Evolutionary conservation across 1,140 invertebrate genomes (phyloP), one percentile per base, ranked within the genome.

Genomic region (Ceratosolen fusciceps): DNA sequence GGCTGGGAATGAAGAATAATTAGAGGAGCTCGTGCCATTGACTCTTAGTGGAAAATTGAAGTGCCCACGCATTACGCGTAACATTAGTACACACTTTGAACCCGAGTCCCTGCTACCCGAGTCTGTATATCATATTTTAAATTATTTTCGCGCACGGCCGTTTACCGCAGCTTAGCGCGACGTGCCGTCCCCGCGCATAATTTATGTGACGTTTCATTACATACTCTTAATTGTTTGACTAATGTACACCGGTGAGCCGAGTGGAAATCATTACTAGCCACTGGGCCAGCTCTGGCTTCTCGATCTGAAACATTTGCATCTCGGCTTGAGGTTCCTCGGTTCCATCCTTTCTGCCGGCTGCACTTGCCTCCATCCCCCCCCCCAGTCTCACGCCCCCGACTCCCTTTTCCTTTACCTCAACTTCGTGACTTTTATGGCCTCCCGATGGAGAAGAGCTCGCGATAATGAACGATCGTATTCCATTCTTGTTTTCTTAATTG

Each of bases 181-280:
- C 56, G 43, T 12, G 21, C 26, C 47, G 74, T 24, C 24, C n/a
- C 2, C 16, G 37, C 70, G 37, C 71, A 47, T 89, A 89, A 90
- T 90, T 90, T 90, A 90, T 90, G 88, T 88, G 88, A 90, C 88
- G 87, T 90, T 87, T 83, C 86, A 90, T 89, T 89, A 88, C 85
- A 80, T 85, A 85, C 84, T 85, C 86, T 88, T 89, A 89, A 90
- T 89, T 89, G 88, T 89, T 88, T 90, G 87, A 88, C 87, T 90
- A 89, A 90, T 89, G 86, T 81, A 78, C 83, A 76, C 80, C 83
- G 81, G 73, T 74, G 72, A 73, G 78, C 49, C 58, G 16, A 26
- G 43, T 31, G 3, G 26, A 29, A 26, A 24, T 26, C 2, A 31
- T 16, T 31, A 29, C 70, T 29, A 43, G 49, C 47, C 68, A 24